Evolutionary conservation across 2,113 vertebrate genomes (phyloP).

Genomic region (Brachirus orientalis): DNA sequence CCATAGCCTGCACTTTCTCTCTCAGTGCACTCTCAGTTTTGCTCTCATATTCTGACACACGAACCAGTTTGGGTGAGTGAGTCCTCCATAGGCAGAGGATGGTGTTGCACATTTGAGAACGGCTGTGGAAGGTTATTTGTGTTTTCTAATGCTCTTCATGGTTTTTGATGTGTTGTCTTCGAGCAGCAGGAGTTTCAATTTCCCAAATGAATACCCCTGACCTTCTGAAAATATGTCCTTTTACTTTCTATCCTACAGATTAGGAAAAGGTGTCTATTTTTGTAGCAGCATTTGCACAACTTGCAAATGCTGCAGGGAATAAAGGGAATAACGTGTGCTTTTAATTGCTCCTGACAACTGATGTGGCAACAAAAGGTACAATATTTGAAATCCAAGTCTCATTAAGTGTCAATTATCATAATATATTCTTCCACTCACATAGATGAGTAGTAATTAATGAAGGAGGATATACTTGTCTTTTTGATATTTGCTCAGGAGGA

Average conservation of each 20-base stretch:
- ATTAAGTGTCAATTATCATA: conserved; percentile 37
- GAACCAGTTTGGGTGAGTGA: conserved; percentile 17
- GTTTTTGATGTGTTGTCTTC: conserved; percentile 63
- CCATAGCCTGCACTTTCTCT: conserved; percentile 49
- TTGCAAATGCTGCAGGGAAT: no score
- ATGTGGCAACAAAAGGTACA: conserved; percentile 37
- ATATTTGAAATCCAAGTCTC: conserved; percentile 54
- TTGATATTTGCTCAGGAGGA: conserved; percentile 44
- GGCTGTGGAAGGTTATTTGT: conserved; percentile 61
- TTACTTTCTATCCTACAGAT: conserved; percentile 30
- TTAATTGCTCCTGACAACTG: conserved; percentile 43
- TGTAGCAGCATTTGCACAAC: conserved; percentile 25
- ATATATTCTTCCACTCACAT: conserved; percentile 43
- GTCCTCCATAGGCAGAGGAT: conserved; percentile 23
- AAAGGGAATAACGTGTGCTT: no score
- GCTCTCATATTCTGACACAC: conserved; percentile 28
- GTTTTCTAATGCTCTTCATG: conserved; percentile 70
- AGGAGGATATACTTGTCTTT: conserved; percentile 61
- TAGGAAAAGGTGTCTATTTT: conserved; percentile 61
- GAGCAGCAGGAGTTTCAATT: conserved; percentile 69
- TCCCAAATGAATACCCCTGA: conserved; percentile 77
- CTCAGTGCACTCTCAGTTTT: conserved; percentile 38
- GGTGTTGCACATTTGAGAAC: conserved; percentile 30
- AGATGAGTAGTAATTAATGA: conserved; percentile 60
- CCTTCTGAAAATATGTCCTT: conserved; percentile 76